Evolutionary conservation across 37 sponge, comb jelly and placozoan species (phyloP).

Genomic region (Ephydatia muelleri): DNA sequence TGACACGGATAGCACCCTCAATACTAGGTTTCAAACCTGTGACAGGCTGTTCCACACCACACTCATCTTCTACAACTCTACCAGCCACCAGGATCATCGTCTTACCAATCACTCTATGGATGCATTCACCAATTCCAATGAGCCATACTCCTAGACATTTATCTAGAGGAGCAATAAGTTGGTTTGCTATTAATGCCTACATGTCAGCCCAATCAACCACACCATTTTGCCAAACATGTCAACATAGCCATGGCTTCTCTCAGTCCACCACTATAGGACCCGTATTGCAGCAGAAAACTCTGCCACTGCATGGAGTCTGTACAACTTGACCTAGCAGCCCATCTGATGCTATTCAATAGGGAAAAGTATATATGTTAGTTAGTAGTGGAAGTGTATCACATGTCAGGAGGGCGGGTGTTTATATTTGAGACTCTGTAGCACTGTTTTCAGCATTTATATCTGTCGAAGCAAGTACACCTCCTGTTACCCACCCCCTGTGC

Average conservation of each 20-base stretch:
- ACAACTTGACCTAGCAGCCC: slow-evolving; percentile 9
- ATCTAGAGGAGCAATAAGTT: slow-evolving; percentile 21
- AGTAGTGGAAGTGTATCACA: not conserved
- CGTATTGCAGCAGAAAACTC: slow-evolving; percentile 1
- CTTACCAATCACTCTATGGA: slow-evolving; percentile 33
- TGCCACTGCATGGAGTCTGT: slow-evolving; percentile 5
- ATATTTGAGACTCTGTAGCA: no score
- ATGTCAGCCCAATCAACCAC: not conserved
- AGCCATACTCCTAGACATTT: slow-evolving; percentile 34
- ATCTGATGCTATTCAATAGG: not conserved
- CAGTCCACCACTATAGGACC: slow-evolving; percentile 3
- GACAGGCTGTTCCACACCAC: slow-evolving; percentile 9
- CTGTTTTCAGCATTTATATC: no score
- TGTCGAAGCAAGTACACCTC: no score
- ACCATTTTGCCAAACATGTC: not conserved
- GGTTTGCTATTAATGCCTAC: not conserved
- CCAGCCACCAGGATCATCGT: not conserved
- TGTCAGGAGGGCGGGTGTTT: no score
- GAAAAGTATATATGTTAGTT: not conserved
- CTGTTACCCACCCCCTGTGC: no score
- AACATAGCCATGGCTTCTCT: slow-evolving; percentile 13
- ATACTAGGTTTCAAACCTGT: slow-evolving; percentile 19
- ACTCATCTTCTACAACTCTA: no score
- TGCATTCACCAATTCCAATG: slow-evolving; percentile 25
- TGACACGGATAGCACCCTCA: slow-evolving; percentile 28